These are phyloP conservation scores for Sipha maydis DNA, from an alignment of 2,888 invertebrate species.

Conservation along the genomic window DNA sequence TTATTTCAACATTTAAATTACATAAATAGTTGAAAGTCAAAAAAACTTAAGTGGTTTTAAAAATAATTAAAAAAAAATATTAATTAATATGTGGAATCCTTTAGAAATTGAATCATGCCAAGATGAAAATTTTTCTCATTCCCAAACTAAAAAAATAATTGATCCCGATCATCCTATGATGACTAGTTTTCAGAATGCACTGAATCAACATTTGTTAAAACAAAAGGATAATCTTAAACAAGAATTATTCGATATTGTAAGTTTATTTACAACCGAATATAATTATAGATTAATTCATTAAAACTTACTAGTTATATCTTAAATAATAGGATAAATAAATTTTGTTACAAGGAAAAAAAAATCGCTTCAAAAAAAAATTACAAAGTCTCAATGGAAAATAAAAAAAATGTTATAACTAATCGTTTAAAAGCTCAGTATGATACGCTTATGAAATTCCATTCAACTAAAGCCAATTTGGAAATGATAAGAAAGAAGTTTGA, in stretches of 20 bases:
- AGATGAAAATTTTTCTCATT: neutral
- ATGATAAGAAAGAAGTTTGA: slow-evolving; percentile 42
- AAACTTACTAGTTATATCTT: no score
- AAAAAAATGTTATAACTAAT: slow-evolving; percentile 42
- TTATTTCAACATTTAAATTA: no score
- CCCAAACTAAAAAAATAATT: slow-evolving; percentile 68
- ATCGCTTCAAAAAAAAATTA: slow-evolving; percentile 49
- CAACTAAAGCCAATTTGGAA: slow-evolving; percentile 38
- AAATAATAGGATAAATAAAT: neutral
- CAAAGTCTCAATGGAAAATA: slow-evolving; percentile 25
- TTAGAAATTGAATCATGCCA: neutral
- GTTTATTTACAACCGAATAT: neutral
- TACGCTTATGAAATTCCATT: slow-evolving; percentile 49
- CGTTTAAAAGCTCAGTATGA: slow-evolving; percentile 34
- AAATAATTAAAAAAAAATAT: no score
- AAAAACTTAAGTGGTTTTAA: no score
- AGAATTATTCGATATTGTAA: slow-evolving; percentile 39
- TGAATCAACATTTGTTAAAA: slow-evolving; percentile 75
- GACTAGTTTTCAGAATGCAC: slow-evolving; percentile 77
- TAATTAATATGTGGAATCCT: neutral
- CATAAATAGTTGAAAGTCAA: no score
- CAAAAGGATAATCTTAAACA: slow-evolving; percentile 68
- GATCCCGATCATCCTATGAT: slow-evolving; percentile 80
- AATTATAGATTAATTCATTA: no score
- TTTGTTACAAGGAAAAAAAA: slow-evolving; percentile 37